Conservation (phyloP, 1,140 invertebrate genomes). For the Hestina assimilis region DNA sequence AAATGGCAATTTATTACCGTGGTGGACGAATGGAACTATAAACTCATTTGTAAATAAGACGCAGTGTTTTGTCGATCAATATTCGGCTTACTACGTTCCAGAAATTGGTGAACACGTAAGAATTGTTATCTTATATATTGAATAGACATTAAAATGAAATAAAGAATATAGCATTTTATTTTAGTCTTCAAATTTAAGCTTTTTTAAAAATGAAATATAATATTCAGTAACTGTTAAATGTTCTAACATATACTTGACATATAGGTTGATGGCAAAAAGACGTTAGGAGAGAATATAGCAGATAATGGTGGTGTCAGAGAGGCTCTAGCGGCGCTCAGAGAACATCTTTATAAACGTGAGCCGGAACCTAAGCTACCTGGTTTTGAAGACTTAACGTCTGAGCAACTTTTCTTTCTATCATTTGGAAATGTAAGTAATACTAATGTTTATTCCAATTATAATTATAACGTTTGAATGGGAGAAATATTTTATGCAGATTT, state of each 20-base stretch:
- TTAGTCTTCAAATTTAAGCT: too few species aligned
- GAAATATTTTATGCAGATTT: too few species aligned
- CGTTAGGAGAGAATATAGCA: conserved; percentile 93
- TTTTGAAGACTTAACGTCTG: conserved; percentile 84
- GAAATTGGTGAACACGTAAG: conserved; percentile 80
- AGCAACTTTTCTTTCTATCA: conserved; percentile 94
- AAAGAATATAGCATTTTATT: too few species aligned
- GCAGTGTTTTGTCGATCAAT: conserved; percentile 94
- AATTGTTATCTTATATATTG: too few species aligned
- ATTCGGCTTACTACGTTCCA: conserved; percentile 85
- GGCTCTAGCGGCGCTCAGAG: conserved; percentile 86
- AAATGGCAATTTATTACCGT: conserved; percentile 85
- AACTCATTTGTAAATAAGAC: conserved; percentile 83
- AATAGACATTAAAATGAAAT: too few species aligned
- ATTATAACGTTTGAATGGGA: too few species aligned
- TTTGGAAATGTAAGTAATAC: conserved; percentile 86
- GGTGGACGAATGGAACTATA: conserved; percentile 92
- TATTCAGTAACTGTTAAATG: too few species aligned
- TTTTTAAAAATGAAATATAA: too few species aligned
- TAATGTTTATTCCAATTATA: too few species aligned
- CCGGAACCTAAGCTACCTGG: conserved; percentile 85
- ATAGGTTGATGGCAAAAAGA: conserved; percentile 89
- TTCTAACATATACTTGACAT: neutral
- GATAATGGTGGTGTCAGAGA: conserved; percentile 93
- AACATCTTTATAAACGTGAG: conserved; percentile 80